Conservation (phyloP, 2,888 invertebrate species). For the Cabera pusaria region DNA sequence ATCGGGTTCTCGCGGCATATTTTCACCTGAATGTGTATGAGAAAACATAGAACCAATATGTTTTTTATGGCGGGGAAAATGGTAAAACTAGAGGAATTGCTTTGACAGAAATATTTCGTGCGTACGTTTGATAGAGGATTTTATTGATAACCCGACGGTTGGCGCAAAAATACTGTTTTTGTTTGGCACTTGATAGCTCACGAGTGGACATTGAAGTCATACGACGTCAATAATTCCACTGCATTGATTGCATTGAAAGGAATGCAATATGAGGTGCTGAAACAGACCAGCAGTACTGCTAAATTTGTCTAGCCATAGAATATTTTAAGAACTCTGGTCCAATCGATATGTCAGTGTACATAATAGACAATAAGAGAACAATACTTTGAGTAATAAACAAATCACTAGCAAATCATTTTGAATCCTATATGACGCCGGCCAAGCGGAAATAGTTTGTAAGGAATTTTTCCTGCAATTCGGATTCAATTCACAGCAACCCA, state of each 20-base stretch:
- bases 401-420: too few relatives aligned
- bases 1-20: conserved; percentile 48
- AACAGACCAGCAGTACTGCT: too few relatives aligned
- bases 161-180: conserved; percentile 26
- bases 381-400: too few relatives aligned
- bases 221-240: too few relatives aligned
- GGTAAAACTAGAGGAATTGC: conserved; percentile 40
- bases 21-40: conserved; percentile 51
- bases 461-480: conserved; percentile 66
- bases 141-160: conserved; percentile 38
- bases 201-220: conserved; percentile 24
- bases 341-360: too few relatives aligned
- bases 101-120: conserved; percentile 38
- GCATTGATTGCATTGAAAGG: too few relatives aligned
- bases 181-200: conserved; percentile 20
- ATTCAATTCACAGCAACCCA: conserved; percentile 69
- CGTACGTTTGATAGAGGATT: conserved; percentile 34
- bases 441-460: conserved; percentile 40
- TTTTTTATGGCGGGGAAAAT: conserved; percentile 48
- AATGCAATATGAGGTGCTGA: too few relatives aligned
- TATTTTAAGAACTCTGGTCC: too few relatives aligned
- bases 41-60: conserved; percentile 51
- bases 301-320: too few relatives aligned
- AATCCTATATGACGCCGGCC: too few relatives aligned
- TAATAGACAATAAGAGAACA: too few relatives aligned